A percentile compares a stretch with the other conserved stretches of the same genome.
These are phyloP conservation scores for Myiozetetes cayanensis DNA, from an alignment of 2,113 vertebrate genomes.

Conservation along the genomic window DNA sequence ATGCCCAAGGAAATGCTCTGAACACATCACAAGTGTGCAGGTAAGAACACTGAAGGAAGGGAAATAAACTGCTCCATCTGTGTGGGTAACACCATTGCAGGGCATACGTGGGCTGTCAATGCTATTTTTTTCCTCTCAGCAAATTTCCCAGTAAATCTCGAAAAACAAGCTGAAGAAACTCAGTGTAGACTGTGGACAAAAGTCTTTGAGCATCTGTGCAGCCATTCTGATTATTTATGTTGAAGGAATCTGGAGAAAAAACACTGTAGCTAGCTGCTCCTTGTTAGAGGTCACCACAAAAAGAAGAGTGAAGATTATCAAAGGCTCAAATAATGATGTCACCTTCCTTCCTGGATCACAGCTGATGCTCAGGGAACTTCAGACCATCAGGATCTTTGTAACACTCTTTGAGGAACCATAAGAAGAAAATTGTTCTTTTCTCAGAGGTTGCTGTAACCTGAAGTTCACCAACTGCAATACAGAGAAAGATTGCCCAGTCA, in stretches of 20 bases:
- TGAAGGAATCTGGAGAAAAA: neutral
- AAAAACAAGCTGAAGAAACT: neutral
- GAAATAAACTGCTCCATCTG: neutral
- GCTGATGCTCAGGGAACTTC: neutral
- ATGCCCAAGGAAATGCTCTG: neutral
- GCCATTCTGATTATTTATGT: neutral
- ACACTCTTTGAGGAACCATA: neutral
- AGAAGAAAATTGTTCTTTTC: neutral
- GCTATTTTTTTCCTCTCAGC: conserved; percentile 17
- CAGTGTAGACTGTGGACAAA: neutral
- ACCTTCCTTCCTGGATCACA: neutral
- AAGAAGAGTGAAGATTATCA: neutral
- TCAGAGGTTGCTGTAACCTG: neutral
- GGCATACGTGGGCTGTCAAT: neutral
- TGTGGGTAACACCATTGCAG: neutral
- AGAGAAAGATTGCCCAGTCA: neutral
- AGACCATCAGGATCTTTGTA: neutral
- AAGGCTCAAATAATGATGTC: neutral
- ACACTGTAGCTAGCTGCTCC: neutral
- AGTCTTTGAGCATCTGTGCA: neutral
- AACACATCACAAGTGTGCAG: neutral
- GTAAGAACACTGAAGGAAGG: neutral
- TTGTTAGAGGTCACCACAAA: neutral
- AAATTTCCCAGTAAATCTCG: neutral
- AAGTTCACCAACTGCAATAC: neutral